A percentile compares a stretch with the other conserved stretches of the same genome.
Evolutionary conservation across 2,888 invertebrate species (phyloP).

Genomic region (Polyommatus iphigenia): DNA sequence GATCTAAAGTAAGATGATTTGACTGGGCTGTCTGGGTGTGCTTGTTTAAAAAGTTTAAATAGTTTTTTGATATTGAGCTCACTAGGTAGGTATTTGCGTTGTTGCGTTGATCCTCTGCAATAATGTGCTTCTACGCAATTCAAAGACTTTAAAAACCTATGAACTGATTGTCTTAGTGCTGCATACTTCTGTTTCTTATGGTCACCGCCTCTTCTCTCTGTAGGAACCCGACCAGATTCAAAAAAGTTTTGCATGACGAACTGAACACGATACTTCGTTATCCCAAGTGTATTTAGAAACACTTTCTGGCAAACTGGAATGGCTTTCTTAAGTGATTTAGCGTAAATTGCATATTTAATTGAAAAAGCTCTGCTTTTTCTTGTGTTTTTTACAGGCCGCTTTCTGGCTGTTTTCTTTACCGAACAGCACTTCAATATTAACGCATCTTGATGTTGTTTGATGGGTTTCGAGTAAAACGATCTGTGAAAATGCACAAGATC

Average conservation of each 20-base stretch:
- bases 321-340: too few relatives aligned
- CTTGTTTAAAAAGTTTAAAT: slow-evolving; percentile 5
- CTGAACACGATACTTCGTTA: too few relatives aligned
- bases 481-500: slow-evolving; percentile 4
- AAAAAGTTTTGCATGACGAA: too few relatives aligned
- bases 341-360: too few relatives aligned
- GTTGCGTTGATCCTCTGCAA: slow-evolving; percentile 12
- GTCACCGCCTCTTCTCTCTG: slow-evolving; percentile 8
- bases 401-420: too few relatives aligned
- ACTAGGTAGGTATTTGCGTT: slow-evolving; percentile 14
- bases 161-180: too few relatives aligned
- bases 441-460: slow-evolving; percentile 16
- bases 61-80: slow-evolving; percentile 30
- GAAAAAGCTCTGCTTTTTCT: too few relatives aligned
- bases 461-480: slow-evolving; percentile 20
- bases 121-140: neutral
- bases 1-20: slow-evolving; percentile 21
- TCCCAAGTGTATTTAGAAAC: too few relatives aligned
- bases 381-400: too few relatives aligned
- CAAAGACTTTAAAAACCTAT: too few relatives aligned
- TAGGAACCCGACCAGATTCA: slow-evolving; percentile 21
- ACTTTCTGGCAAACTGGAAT: too few relatives aligned
- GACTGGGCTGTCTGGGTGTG: slow-evolving; percentile 25
- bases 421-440: too few relatives aligned
- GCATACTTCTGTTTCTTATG: slow-evolving; percentile 18